phyloP scores from a whole-genome alignment of 1,140 invertebrate genomes.

The Frieseomelitta varia region DNA sequence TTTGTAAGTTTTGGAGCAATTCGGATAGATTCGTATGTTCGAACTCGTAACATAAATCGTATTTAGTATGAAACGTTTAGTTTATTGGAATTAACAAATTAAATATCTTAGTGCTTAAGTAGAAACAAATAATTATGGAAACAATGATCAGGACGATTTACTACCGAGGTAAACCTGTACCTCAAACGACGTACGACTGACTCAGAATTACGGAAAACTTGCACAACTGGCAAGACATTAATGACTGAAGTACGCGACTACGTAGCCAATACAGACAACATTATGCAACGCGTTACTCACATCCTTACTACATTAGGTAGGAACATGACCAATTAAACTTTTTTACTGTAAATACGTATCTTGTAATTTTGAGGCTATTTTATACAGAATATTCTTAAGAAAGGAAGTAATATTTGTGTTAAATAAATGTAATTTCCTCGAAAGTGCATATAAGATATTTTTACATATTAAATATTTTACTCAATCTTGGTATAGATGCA shows the following conservation, averaged over 20 bases:
- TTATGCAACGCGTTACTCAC: conserved; percentile 75
- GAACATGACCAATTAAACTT: conserved; percentile 80
- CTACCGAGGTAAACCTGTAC: conserved; percentile 62
- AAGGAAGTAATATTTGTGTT: conserved; percentile 47
- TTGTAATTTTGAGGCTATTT: conserved; percentile 79
- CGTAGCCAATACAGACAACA: conserved; percentile 75
- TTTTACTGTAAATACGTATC: conserved; percentile 82
- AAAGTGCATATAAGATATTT: neutral
- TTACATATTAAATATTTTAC: conserved; percentile 2
- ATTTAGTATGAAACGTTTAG: conserved; percentile 59
- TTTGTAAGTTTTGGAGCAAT: conserved; percentile 50
- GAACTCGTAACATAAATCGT: conserved; percentile 54
- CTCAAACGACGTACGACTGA: conserved; percentile 77
- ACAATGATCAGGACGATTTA: conserved; percentile 62
- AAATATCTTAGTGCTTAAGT: conserved; percentile 65
- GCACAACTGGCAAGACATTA: conserved; percentile 73
- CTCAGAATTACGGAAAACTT: conserved; percentile 71
- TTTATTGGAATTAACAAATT: conserved; percentile 59
- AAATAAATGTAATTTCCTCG: conserved; percentile 10
- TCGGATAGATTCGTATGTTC: conserved; percentile 40
- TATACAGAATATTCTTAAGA: conserved; percentile 76
- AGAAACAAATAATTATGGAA: conserved; percentile 63
- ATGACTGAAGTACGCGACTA: conserved; percentile 77
- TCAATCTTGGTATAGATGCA: neutral
- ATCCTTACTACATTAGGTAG: conserved; percentile 75